Conservation (phyloP, 1,140 invertebrate species). For the Dolichoris vasculosae region DNA sequence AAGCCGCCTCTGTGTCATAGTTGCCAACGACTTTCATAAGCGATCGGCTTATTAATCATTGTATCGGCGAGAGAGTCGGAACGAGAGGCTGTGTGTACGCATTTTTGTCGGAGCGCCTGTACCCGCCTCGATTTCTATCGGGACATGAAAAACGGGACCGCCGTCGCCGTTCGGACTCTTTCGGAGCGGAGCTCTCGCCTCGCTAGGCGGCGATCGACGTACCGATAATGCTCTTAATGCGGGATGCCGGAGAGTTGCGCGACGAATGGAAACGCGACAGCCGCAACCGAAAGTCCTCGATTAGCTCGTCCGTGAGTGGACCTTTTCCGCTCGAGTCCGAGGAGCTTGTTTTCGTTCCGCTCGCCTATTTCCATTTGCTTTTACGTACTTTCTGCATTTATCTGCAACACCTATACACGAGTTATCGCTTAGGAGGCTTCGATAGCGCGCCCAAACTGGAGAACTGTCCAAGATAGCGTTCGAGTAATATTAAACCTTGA, state of each 20-base stretch:
- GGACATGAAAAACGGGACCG: conserved; percentile 32
- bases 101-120: conserved; percentile 18
- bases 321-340: not conserved
- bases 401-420: too few species aligned
- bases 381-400: not conserved
- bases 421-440: too few species aligned
- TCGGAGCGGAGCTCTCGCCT: not conserved
- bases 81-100: not conserved
- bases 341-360: not conserved
- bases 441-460: too few species aligned
- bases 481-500: too few species aligned
- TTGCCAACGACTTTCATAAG: conserved; percentile 43
- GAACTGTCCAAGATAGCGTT: too few species aligned
- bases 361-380: not conserved
- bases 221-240: conserved; percentile 1
- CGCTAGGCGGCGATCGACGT: not conserved
- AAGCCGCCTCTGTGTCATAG: not conserved
- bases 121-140: conserved; percentile 40
- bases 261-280: not conserved
- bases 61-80: conserved; percentile 24
- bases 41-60: conserved; percentile 48
- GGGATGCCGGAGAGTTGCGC: not conserved
- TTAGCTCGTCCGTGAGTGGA: not conserved
- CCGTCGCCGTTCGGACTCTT: not conserved
- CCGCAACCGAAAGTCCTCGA: not conserved